Percentiles rank a stretch among this genome's conserved stretches.
phyloP scores from a whole-genome alignment of 2,888 invertebrate genomes.

The Tetanocera ferruginea region DNA sequence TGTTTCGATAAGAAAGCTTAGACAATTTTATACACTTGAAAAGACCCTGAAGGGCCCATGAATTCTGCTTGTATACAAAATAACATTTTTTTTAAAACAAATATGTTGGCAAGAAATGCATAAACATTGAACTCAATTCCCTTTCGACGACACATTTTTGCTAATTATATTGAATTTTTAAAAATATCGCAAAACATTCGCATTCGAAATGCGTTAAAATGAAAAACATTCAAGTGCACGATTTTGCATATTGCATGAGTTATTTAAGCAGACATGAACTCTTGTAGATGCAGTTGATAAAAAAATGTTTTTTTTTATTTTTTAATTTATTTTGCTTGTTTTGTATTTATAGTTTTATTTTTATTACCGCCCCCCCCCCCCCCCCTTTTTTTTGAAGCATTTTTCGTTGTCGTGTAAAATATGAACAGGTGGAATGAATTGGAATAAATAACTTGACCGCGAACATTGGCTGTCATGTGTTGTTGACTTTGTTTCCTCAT shows the following conservation, averaged over 20 bases:
- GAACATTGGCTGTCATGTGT: not conserved
- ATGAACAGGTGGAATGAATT: slow-evolving; percentile 22
- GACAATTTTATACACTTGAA: too few relatives aligned
- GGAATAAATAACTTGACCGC: slow-evolving; percentile 17
- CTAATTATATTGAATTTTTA: not conserved
- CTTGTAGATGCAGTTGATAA: not conserved
- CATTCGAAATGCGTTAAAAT: not conserved
- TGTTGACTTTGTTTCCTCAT: not conserved
- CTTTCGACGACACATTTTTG: not conserved
- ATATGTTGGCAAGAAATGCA: not conserved
- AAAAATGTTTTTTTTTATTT: not conserved
- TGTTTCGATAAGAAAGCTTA: too few relatives aligned
- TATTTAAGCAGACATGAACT: not conserved
- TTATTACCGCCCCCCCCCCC: too few relatives aligned
- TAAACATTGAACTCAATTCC: not conserved
- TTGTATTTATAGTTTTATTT: not conserved
- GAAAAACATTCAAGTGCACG: not conserved
- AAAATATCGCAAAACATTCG: not conserved
- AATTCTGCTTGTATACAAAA: too few relatives aligned
- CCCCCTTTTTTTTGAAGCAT: not conserved
- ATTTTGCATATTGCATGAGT: not conserved
- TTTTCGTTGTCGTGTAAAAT: slow-evolving; percentile 13
- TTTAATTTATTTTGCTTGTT: not conserved
- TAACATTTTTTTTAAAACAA: not conserved
- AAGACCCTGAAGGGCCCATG: too few relatives aligned